Evolutionary conservation across 2,797 vertebrate genomes (phyloP).

Genomic region (Peromyscus attwateri): DNA sequence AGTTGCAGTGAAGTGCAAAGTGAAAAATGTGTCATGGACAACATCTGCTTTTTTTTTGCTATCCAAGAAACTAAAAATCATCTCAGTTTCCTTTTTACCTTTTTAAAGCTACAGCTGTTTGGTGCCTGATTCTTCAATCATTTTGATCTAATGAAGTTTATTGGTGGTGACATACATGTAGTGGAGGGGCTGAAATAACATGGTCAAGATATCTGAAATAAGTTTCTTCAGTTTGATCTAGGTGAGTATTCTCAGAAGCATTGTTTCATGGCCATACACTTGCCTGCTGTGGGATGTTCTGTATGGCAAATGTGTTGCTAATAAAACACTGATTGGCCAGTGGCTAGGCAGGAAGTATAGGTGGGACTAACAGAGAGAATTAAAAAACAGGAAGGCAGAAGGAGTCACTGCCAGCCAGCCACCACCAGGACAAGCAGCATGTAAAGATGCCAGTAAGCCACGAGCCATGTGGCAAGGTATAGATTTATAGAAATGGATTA

Average conservation of each 20-base stretch:
- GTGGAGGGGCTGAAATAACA: slow-evolving; percentile 24
- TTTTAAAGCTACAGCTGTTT: slow-evolving; percentile 75
- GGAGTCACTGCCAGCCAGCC: too few species aligned
- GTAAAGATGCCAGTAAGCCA: too few species aligned
- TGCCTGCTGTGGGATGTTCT: too few species aligned
- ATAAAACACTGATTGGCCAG: too few species aligned
- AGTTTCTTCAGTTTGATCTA: slow-evolving; percentile 65
- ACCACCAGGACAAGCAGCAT: too few species aligned
- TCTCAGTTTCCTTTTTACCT: slow-evolving; percentile 23
- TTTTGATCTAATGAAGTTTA: slow-evolving; percentile 75
- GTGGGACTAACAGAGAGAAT: too few species aligned
- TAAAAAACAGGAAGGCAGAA: too few species aligned
- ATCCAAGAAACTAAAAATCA: slow-evolving; percentile 60
- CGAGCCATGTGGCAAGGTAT: too few species aligned
- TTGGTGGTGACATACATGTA: slow-evolving; percentile 58
- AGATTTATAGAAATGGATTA: too few species aligned
- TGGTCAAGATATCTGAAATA: slow-evolving; percentile 50
- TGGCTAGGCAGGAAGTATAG: too few species aligned
- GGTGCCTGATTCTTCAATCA: slow-evolving; percentile 51
- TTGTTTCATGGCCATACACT: neutral
- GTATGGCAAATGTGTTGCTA: too few species aligned
- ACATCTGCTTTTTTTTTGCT: slow-evolving; percentile 44
- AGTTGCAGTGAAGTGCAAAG: neutral
- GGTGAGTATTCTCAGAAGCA: slow-evolving; percentile 39
- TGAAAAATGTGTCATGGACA: neutral